These are phyloP conservation scores for Chelon auratus DNA, from an alignment of 2,797 vertebrate species.

Conservation along the genomic window DNA sequence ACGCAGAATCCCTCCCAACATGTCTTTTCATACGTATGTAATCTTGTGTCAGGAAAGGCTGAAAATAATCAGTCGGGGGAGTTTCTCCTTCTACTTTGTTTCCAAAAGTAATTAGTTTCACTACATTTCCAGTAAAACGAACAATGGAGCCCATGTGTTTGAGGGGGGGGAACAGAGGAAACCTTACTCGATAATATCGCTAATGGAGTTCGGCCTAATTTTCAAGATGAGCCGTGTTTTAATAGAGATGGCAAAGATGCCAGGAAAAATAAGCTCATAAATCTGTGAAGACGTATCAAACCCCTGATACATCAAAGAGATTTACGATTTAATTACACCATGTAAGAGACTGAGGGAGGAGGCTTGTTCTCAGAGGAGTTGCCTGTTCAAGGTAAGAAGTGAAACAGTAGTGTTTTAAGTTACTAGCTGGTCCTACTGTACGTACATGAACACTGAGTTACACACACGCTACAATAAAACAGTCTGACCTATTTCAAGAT, in stretches of 20 bases:
- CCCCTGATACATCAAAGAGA: conserved; percentile 72
- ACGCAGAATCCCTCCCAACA: conserved; percentile 26
- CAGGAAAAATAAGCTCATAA: conserved; percentile 61
- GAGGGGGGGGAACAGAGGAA: not conserved
- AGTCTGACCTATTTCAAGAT: conserved; percentile 71
- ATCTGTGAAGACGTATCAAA: conserved; percentile 60
- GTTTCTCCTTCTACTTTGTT: conserved; percentile 21
- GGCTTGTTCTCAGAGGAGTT: conserved; percentile 55
- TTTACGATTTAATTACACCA: conserved; percentile 66
- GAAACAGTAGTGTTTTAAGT: conserved; percentile 55
- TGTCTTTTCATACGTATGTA: conserved; percentile 30
- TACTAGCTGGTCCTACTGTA: conserved; percentile 51
- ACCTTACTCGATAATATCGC: conserved; percentile 28
- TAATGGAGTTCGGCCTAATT: conserved; percentile 38
- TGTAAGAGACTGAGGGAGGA: conserved; percentile 48
- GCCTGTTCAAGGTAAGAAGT: conserved; percentile 51
- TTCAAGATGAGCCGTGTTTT: conserved; percentile 35
- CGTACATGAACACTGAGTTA: conserved; percentile 39
- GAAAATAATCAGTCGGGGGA: conserved; percentile 33
- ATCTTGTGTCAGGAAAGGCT: conserved; percentile 22
- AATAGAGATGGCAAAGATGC: conserved; percentile 48
- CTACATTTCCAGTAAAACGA: conserved; percentile 37
- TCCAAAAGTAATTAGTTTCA: conserved; percentile 50
- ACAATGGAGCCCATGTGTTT: conserved; percentile 3
- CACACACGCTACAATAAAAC: conserved; percentile 39